Conservation (phyloP, 2,888 invertebrate genomes). For the Cerastis rubricosa region DNA sequence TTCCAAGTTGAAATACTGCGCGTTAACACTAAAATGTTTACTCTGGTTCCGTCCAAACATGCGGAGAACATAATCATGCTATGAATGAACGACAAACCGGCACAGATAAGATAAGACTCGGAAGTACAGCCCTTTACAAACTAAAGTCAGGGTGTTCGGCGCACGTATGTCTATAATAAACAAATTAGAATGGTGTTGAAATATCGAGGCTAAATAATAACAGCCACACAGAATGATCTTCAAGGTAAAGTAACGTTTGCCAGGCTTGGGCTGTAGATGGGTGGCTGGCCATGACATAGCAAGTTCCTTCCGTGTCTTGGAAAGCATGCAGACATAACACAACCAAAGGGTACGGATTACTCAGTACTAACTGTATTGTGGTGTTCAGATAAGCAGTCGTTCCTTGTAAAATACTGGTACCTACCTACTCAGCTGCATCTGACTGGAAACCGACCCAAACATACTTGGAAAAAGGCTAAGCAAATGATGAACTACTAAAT, state of each 20-base stretch:
- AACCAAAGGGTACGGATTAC: neutral
- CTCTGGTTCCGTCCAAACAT: neutral
- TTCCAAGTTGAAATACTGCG: neutral
- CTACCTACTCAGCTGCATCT: too few species aligned
- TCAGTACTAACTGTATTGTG: neutral
- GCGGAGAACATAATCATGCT: constrained; percentile 18
- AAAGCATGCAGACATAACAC: neutral
- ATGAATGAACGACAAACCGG: constrained; percentile 37
- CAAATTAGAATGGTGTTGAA: constrained; percentile 16
- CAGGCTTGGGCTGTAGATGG: neutral
- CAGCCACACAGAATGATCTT: neutral
- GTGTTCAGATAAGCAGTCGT: too few species aligned
- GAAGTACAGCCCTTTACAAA: constrained; percentile 25
- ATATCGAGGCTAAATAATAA: neutral
- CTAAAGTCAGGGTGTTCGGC: constrained; percentile 28
- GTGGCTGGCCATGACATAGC: neutral
- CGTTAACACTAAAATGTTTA: neutral
- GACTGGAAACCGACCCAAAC: too few species aligned
- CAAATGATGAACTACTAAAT: too few species aligned
- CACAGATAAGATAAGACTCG: constrained; percentile 54
- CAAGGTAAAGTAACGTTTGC: neutral
- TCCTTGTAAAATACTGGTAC: neutral
- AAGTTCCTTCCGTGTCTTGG: neutral
- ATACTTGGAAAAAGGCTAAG: too few species aligned
- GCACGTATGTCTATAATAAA: constrained; percentile 40